These are phyloP conservation scores for Tubiluchus corallicola DNA, from an alignment of 2,888 invertebrate genomes.

Conservation along the genomic window DNA sequence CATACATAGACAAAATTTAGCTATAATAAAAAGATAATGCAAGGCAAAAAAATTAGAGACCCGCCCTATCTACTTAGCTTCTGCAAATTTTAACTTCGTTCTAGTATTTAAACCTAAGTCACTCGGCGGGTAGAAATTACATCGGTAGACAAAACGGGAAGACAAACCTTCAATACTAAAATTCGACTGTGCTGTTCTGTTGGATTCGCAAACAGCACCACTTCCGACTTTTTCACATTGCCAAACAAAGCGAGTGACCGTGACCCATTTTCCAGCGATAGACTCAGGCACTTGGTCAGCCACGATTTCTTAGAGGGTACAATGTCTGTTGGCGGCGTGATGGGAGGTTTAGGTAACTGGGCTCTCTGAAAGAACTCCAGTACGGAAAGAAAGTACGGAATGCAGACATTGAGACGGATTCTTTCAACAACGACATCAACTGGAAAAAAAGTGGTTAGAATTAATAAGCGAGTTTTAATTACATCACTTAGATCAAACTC, in stretches of 20 bases:
- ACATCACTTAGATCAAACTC: too few relatives aligned
- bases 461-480: too few relatives aligned
- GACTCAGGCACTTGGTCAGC: too few relatives aligned
- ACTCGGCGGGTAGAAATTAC: too few relatives aligned
- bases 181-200: constrained; percentile 35
- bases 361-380: constrained; percentile 42
- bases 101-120: too few relatives aligned
- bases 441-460: constrained; percentile 26
- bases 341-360: constrained; percentile 38
- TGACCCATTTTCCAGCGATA: too few relatives aligned
- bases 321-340: constrained; percentile 7
- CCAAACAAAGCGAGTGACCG: constrained; percentile 46
- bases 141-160: not conserved
- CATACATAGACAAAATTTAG: too few relatives aligned
- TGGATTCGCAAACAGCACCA: constrained; percentile 46
- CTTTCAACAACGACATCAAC: constrained; percentile 53
- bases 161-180: constrained; percentile 39
- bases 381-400: constrained; percentile 44
- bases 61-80: too few relatives aligned
- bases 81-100: too few relatives aligned
- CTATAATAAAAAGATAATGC: not conserved
- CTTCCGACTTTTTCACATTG: constrained; percentile 53
- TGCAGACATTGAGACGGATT: constrained; percentile 48
- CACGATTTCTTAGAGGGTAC: not conserved
- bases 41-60: constrained; percentile 5